phyloP scores from a whole-genome alignment of 2,888 invertebrate species.

The Nephrotoma guestfalica region DNA sequence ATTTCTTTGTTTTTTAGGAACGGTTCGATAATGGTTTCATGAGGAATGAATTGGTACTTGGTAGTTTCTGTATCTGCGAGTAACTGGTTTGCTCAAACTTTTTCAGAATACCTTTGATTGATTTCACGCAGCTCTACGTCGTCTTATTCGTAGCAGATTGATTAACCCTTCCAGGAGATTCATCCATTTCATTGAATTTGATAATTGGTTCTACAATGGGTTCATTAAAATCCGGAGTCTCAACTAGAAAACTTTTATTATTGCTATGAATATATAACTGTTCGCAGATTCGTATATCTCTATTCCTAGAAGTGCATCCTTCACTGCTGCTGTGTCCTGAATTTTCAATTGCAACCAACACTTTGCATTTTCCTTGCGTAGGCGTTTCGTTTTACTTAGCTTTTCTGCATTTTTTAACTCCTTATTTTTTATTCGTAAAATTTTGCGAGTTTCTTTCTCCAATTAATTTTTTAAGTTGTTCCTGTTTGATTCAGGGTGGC shows the following conservation, averaged over 20 bases:
- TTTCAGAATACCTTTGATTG: neutral
- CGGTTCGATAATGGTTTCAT: neutral
- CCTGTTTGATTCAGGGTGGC: neutral
- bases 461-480: neutral
- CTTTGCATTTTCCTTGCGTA: neutral
- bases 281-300: neutral
- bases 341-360: neutral
- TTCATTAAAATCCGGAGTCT: neutral
- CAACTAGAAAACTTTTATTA: neutral
- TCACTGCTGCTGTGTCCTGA: neutral
- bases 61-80: neutral
- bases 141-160: neutral
- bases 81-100: neutral
- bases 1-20: neutral
- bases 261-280: neutral
- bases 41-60: neutral
- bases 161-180: neutral
- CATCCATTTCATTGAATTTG: neutral
- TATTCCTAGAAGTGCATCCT: too few relatives aligned
- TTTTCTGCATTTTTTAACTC: neutral
- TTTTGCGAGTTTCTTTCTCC: too few relatives aligned
- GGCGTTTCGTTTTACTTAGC: neutral
- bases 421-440: too few relatives aligned
- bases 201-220: neutral
- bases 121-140: neutral